Conservation (phyloP, 2,888 invertebrate species). For the Ormyrus rosae region DNA sequence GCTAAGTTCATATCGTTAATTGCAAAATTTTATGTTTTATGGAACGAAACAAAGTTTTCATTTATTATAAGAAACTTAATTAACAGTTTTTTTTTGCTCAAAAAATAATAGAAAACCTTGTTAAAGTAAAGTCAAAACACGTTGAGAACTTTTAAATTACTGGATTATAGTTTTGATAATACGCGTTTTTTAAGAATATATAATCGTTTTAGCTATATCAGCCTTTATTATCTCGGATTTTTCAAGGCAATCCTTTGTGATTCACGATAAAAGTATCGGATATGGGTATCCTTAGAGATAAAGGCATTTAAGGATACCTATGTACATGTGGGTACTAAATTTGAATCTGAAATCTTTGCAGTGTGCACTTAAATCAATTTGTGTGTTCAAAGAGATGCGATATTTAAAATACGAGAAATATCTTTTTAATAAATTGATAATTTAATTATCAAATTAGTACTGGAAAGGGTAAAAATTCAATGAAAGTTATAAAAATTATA, state of each 20-base stretch:
- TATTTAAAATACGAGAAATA: conserved; percentile 15
- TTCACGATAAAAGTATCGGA: conserved; percentile 46
- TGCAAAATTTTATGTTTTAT: too few relatives aligned
- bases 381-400: background rate
- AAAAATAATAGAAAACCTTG: too few relatives aligned
- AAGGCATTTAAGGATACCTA: conserved; percentile 48
- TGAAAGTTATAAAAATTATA: too few relatives aligned
- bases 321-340: conserved; percentile 48
- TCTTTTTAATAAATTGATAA: background rate
- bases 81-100: too few relatives aligned
- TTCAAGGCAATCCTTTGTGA: conserved; percentile 12
- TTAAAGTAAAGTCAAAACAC: too few relatives aligned
- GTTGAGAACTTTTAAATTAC: too few relatives aligned
- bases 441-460: too few relatives aligned
- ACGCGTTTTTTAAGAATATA: background rate
- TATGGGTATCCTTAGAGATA: conserved; percentile 47
- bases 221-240: conserved; percentile 22
- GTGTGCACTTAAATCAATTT: conserved; percentile 26
- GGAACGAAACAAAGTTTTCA: too few relatives aligned
- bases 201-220: background rate
- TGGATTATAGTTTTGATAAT: too few relatives aligned
- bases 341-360: conserved; percentile 36
- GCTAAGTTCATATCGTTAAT: too few relatives aligned
- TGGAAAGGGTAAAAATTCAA: too few relatives aligned
- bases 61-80: too few relatives aligned